Evolutionary conservation across 2,113 vertebrate genomes (phyloP).

Genomic region (Grammomys dolichurus): DNA sequence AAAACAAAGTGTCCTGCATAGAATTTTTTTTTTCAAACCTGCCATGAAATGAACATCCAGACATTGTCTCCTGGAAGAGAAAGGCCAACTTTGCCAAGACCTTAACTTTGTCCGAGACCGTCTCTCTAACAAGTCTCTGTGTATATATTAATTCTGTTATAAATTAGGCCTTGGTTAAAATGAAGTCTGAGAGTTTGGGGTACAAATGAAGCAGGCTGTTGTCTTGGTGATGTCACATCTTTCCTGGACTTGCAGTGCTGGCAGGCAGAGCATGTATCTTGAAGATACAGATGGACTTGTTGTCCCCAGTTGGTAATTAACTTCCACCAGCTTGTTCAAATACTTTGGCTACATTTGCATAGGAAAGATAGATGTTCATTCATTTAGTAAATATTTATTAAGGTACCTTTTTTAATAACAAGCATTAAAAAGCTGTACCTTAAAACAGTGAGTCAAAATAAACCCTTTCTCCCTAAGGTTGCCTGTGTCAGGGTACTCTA

Average conservation of each 20-base stretch:
- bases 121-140: not conserved
- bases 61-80: not conserved
- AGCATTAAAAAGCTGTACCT: not conserved
- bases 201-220: not conserved
- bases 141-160: not conserved
- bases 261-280: not conserved
- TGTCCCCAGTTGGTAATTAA: not conserved
- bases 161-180: not conserved
- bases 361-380: constrained; percentile 21
- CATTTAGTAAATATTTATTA: constrained; percentile 34
- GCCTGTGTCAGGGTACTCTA: not conserved
- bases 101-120: not conserved
- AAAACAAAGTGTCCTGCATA: not conserved
- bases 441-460: not conserved
- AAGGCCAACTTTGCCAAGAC: not conserved
- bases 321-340: not conserved
- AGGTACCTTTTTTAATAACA: not conserved
- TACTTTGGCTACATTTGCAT: not conserved
- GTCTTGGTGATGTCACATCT: not conserved
- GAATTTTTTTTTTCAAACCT: not conserved
- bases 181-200: not conserved
- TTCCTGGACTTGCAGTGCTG: not conserved
- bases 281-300: not conserved
- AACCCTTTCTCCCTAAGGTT: not conserved
- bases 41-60: not conserved